These are phyloP conservation scores for Atta colombica DNA, from an alignment of 1,140 invertebrate genomes.

Conservation along the genomic window DNA sequence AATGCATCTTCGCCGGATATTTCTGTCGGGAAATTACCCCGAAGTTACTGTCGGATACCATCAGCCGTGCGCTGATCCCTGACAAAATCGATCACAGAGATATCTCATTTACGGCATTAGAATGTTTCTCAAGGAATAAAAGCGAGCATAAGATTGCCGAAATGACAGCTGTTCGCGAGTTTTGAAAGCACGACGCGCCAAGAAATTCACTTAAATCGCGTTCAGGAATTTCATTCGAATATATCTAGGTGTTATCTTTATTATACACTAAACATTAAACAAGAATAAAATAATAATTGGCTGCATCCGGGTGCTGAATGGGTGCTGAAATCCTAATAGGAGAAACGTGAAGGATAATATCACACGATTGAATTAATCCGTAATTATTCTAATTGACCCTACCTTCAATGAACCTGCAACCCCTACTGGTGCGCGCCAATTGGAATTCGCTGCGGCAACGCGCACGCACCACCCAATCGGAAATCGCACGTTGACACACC, in stretches of 20 bases:
- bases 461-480: constrained; percentile 19
- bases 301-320: too few species aligned
- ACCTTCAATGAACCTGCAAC: background rate
- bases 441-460: background rate
- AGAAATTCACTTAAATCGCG: background rate
- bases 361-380: background rate
- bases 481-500: constrained; percentile 41
- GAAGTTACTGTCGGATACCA: constrained; percentile 7
- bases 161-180: background rate
- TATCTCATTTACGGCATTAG: background rate
- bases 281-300: too few species aligned
- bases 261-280: too few species aligned
- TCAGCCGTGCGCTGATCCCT: background rate
- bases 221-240: too few species aligned
- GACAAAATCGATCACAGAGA: background rate
- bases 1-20: constrained; percentile 30
- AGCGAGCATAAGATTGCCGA: background rate
- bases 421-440: background rate
- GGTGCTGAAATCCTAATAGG: background rate
- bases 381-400: constrained; percentile 8
- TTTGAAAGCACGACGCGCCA: background rate
- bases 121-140: background rate
- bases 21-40: background rate
- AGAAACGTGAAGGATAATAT: background rate
- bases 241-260: too few species aligned